A percentile compares a stretch with the other conserved stretches of the same genome.
phyloP scores from a whole-genome alignment of 2,797 vertebrate genomes.

The Xenentodon cancila region DNA sequence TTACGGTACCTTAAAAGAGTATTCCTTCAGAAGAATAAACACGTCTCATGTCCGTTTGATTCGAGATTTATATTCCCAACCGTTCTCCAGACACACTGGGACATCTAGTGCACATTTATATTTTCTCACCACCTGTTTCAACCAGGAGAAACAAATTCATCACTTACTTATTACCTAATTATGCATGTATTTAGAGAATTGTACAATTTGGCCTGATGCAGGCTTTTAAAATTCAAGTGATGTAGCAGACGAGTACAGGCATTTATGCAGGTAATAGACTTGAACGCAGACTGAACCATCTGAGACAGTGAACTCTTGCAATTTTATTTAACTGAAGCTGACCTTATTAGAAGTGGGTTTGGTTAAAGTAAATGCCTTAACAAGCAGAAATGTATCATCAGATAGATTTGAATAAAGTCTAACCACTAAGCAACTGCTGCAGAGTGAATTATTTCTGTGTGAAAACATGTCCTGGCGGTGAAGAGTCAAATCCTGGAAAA shows the following conservation, averaged over 20 bases:
- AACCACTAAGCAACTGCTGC: conserved; percentile 9
- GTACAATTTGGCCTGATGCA: not conserved
- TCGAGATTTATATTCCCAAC: conserved; percentile 14
- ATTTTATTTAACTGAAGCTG: conserved; percentile 8
- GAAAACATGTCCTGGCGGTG: conserved; percentile 35
- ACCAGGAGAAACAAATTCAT: not conserved
- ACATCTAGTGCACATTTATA: not conserved
- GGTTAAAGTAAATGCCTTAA: conserved; percentile 3
- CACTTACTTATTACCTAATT: not conserved
- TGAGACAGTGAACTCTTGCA: not conserved
- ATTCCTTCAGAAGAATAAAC: conserved; percentile 22
- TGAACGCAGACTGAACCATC: not conserved
- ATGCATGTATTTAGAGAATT: not conserved
- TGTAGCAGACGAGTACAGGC: not conserved
- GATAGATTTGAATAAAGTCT: conserved; percentile 23
- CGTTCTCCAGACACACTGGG: not conserved
- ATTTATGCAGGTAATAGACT: conserved; percentile 23
- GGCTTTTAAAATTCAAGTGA: conserved; percentile 3
- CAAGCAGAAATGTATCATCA: conserved; percentile 9
- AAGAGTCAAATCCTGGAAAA: conserved; percentile 44
- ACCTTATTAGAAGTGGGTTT: not conserved
- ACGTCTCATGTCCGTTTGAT: conserved; percentile 2
- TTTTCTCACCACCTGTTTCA: not conserved
- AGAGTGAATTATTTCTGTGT: conserved; percentile 16
- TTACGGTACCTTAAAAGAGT: conserved; percentile 16